These are phyloP conservation scores for Wasmannia auropunctata DNA, from an alignment of 1,140 invertebrate genomes.

Conservation along the genomic window DNA sequence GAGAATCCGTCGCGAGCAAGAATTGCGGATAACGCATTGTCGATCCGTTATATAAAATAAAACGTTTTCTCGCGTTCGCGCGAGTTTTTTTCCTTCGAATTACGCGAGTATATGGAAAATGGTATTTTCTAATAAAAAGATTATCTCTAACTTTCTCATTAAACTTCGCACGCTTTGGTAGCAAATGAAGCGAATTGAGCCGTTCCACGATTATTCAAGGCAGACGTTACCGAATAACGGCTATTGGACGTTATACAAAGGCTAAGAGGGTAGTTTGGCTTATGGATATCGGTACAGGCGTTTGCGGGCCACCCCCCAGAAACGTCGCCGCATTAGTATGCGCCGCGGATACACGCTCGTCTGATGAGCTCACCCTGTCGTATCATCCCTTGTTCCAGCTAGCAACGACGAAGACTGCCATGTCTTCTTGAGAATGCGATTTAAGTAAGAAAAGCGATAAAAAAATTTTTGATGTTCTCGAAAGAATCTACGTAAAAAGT, in stretches of 20 bases:
- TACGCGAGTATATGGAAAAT: background rate
- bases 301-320: background rate
- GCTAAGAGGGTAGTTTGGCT: slow-evolving; percentile 30
- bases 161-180: slow-evolving; percentile 13
- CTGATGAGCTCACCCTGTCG: slow-evolving; percentile 81
- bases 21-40: background rate
- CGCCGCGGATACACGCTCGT: slow-evolving; percentile 77
- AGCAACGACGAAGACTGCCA: slow-evolving; percentile 45
- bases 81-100: background rate
- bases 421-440: slow-evolving; percentile 17
- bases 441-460: slow-evolving; percentile 57
- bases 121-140: background rate
- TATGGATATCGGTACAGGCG: slow-evolving; percentile 31
- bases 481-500: background rate
- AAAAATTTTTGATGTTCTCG: slow-evolving; percentile 36
- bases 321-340: slow-evolving; percentile 80
- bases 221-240: slow-evolving; percentile 31
- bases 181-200: slow-evolving; percentile 45
- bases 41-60: background rate
- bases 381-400: slow-evolving; percentile 73
- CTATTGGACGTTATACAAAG: slow-evolving; percentile 48
- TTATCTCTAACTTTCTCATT: background rate
- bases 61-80: background rate
- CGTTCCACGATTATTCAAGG: slow-evolving; percentile 41
- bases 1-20: background rate